Percentiles rank a stretch among this genome's conserved stretches.
Evolutionary conservation across 2,113 vertebrate genomes (phyloP).

Genomic region (Rhinopomastus cyanomelas): DNA sequence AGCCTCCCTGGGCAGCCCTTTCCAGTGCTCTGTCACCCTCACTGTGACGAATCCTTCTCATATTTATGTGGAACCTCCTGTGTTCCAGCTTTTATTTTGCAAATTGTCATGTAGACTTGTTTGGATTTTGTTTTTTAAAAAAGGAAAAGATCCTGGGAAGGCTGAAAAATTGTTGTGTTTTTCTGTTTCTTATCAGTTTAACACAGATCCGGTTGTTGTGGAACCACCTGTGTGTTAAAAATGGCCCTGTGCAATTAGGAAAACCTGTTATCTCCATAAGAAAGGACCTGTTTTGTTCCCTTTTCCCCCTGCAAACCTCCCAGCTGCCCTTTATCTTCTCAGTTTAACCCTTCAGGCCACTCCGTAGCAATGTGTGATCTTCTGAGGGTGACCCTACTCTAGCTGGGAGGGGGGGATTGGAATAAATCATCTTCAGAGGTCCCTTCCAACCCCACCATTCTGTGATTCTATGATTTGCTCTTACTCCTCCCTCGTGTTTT

Average conservation of each 20-base stretch:
- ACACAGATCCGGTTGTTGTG: background rate
- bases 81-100: too few species aligned
- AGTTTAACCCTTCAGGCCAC: background rate
- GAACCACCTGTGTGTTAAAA: background rate
- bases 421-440: too few species aligned
- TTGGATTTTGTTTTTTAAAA: background rate
- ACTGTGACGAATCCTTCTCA: too few species aligned
- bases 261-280: background rate
- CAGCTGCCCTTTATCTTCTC: background rate
- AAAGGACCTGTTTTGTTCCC: background rate
- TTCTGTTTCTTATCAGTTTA: background rate
- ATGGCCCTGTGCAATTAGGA: background rate
- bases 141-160: background rate
- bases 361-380: too few species aligned
- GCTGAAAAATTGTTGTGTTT: background rate
- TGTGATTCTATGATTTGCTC: background rate
- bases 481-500: background rate
- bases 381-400: too few species aligned
- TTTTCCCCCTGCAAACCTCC: background rate
- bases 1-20: too few species aligned
- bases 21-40: too few species aligned
- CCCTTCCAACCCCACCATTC: too few species aligned
- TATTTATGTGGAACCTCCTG: too few species aligned
- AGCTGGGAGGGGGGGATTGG: too few species aligned
- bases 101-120: background rate